Base-by-base conservation (phyloP, 2,113 vertebrate genomes). In the Lampris megalopsis region DNA sequence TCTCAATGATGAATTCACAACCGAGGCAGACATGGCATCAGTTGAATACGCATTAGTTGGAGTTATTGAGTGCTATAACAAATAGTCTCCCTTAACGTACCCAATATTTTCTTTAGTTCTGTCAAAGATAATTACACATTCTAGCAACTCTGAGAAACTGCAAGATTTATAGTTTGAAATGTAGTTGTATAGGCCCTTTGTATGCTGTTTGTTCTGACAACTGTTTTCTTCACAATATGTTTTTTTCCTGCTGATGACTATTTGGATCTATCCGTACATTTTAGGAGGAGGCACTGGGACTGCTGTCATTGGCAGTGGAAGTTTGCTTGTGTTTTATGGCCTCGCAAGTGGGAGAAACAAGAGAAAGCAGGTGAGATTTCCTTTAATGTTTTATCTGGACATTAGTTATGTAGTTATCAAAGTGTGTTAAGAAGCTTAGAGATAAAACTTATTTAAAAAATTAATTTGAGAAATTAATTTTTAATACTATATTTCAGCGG, bases 301-400 rank as follows among this genome's bases (percentile, higher is more conserved):
- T 13, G 60, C 91, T 89, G 91, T 96, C 84, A 82, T 94, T 86
- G 95, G 94, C 77, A 94, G 93, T 80, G 94, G 93, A 73, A 92
- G 93, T 60, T 91, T 95, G 83, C 93, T 95, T 80, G 92, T 92
- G 61, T 88, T 96, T 82, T 93, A 94, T 85, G 93, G 94, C 84
- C 92, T 94, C 94, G 69, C 93, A 94, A 69, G 90, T 95, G 84
- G 88, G 91, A 91, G 85, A 95, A 79, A 94, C 84, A 93, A 85
- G 91, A 94, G 90, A 83, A 94, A 95, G 78, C 92, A 95, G 88
- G 94, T 96, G 92, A 94, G 92, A 90, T 45, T 84, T 56, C 68
- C 37, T 57, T 10, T 48, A 47, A 40, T 53, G 59, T 49, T 60
- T 67, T 57, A 59, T 35, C 24, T 73, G 45, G 35, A 52, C 4